Evolutionary conservation across 64 coral and sea anemone genomes (phyloP).

Genomic region (Porites australiensis): DNA sequence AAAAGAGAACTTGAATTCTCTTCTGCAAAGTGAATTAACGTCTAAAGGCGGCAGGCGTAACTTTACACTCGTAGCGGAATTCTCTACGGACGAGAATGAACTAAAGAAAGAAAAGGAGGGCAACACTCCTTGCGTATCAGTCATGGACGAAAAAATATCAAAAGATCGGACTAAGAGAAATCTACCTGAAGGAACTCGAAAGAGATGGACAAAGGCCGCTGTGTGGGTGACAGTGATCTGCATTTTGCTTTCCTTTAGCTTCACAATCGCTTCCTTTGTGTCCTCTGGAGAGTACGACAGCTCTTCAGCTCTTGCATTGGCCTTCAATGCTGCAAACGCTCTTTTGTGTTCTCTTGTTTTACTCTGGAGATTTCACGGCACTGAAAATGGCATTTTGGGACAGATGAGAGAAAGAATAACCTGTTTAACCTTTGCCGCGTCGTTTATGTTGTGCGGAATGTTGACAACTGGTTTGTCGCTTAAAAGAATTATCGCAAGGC

Average conservation of each 20-base stretch:
- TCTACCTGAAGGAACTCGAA: not conserved
- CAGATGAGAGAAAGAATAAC: not conserved
- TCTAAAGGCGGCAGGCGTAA: not conserved
- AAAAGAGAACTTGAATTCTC: not conserved
- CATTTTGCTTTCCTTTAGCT: not conserved
- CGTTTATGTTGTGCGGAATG: not conserved
- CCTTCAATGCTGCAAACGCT: conserved; percentile 6
- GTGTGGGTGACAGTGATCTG: conserved; percentile 39
- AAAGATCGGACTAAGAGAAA: conserved; percentile 10
- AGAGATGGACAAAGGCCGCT: conserved; percentile 28
- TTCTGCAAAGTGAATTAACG: not conserved
- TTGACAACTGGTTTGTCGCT: conserved; percentile 28
- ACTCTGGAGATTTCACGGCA: conserved; percentile 5
- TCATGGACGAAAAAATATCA: conserved; percentile 23
- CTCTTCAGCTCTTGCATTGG: conserved; percentile 20
- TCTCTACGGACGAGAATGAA: not conserved
- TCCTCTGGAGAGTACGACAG: not conserved
- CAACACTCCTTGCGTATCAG: not conserved
- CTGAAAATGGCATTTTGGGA: conserved; percentile 18
- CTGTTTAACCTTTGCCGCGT: not conserved
- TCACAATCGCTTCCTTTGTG: conserved; percentile 34
- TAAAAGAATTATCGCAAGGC: conserved; percentile 9
- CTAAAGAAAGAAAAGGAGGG: not conserved
- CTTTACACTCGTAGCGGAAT: not conserved
- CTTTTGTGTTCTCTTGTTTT: not conserved